Evolutionary conservation across 2,797 vertebrate genomes (phyloP), one percentile per base, ranked within the genome.

Genomic region (Neostethus bicornis): DNA sequence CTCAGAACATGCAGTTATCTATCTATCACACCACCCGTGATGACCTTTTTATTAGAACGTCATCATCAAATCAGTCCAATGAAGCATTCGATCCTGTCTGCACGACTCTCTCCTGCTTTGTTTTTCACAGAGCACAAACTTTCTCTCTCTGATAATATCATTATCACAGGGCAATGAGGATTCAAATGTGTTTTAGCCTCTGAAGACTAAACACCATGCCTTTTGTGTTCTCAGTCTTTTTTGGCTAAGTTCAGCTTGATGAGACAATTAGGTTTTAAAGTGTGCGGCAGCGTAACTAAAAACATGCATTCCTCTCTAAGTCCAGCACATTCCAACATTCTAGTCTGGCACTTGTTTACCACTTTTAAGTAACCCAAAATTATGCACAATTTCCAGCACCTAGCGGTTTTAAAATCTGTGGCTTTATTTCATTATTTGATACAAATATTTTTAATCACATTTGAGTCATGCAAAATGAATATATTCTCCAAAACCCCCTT

Each of bases 261-360:
- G 53, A 74, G 67, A 79, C 16, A 29, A 63, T 61, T 59, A 20
- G 48, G 57, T 57, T 29, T 45, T 50, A 42, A 63, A 41, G 61
- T 59, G 70, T 60, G 62, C 74, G 68, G 66, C 72, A 61, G 66
- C 26, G 51, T 53, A 75, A 74, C 61, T 60, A 59, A 75, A 79
- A 79, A 79, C 66, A 80, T 84, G 75, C 86, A 90, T 90, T 90
- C 89, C 85, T 85, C 66, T 80, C 58, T 44, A 73, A 83, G 75
- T 81, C 77, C 75, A 75, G 78, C 81, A 73, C 87, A 90, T 89
- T 90, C 86, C 87, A 77, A 69, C 73, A n/a, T 81, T 66, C 49
- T 41, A 50, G 74, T 81, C 80, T 83, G 84, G 66, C 61, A 37
- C 60, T 64, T 13, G n/a, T 67, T 77, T 84, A 73, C 61, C 66